These are phyloP conservation scores for Scaptomyza flava DNA, from an alignment of 2,888 invertebrate genomes.

Conservation along the genomic window DNA sequence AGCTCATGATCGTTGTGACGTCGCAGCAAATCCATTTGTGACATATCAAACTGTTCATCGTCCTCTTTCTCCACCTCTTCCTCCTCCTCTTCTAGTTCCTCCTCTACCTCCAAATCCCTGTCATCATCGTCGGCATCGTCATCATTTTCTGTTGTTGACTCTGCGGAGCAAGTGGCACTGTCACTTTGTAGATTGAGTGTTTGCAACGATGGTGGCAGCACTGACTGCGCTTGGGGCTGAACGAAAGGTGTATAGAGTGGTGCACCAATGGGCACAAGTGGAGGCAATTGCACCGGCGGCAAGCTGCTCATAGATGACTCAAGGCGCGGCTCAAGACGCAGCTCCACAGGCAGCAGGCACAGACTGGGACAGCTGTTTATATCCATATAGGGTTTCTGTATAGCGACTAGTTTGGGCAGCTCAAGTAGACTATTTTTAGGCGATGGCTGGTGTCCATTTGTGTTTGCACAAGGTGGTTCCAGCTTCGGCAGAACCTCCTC, in stretches of 20 bases:
- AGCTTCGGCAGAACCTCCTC: constrained; percentile 47
- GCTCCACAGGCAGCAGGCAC: constrained; percentile 50
- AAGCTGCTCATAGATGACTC: constrained; percentile 20
- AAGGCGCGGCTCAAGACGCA: constrained; percentile 54
- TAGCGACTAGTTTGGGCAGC: constrained; percentile 69
- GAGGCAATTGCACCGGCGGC: constrained; percentile 60
- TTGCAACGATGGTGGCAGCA: constrained; percentile 60
- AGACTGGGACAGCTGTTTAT: constrained; percentile 23
- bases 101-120: constrained; percentile 25
- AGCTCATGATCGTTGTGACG: constrained; percentile 60
- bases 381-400: constrained; percentile 48
- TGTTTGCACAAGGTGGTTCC: constrained; percentile 35
- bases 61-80: constrained; percentile 41
- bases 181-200: constrained; percentile 63
- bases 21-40: constrained; percentile 66
- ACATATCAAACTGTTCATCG: constrained; percentile 46
- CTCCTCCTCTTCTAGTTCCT: constrained; percentile 35
- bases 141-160: constrained; percentile 66
- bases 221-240: constrained; percentile 47
- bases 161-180: constrained; percentile 58
- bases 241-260: constrained; percentile 62
- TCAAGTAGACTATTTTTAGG: constrained; percentile 34
- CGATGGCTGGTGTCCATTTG: constrained; percentile 39
- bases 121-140: constrained; percentile 41
- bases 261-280: constrained; percentile 70